Evolutionary conservation across 1,140 invertebrate species (phyloP), one percentile per base, ranked within the genome.

Genomic region (Rhagoletis pomonella): DNA sequence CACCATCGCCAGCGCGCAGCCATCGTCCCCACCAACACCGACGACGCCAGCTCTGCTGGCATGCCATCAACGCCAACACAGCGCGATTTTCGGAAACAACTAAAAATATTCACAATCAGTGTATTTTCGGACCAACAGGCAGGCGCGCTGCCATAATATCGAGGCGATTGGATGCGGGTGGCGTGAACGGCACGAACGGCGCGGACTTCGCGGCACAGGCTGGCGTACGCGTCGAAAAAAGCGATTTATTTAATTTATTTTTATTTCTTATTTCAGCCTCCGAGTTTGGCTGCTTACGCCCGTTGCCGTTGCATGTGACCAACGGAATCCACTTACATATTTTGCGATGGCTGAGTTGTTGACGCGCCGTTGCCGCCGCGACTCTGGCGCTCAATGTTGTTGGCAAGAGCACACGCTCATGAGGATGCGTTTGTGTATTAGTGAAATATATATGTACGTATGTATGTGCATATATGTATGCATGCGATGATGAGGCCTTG

Each of bases 301-400:
- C 73, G 47, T 81, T 58, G 73, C 19, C 47, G 73, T 42, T 81
- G 73, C 73, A 81, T 81, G 73, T 81, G 73, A 81, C 73, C 73
- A 81, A 81, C 73, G 73, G 47, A 81, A 81, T 81, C 55, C 47
- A 19, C n/a, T 55, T 29, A 55, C 17, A 9, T 55, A 0, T 55
- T 17, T 3, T 42, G 64, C 12, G 64, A 12, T 73, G 67, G 44
- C 39, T 73, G 67, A 29, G 29, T 29, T 29, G 29, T 29, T 29
- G 29, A 29, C 44, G 67, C 67, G 67, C 67, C 67, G 44, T n/a
- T 12, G 42, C 73, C 73, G 47, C 29, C 3, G 44, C n/a, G 73
- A 19, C 47, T 29, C 55, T 81, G 73, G 47, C 73, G 47, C 73
- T 58, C n/a, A 81, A 81, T 81, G 73, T n/a, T n/a, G 55, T 81